Evolutionary conservation across 2,888 invertebrate species (phyloP), one percentile per base, ranked within the genome.

Genomic region (Parasteatoda lunata): DNA sequence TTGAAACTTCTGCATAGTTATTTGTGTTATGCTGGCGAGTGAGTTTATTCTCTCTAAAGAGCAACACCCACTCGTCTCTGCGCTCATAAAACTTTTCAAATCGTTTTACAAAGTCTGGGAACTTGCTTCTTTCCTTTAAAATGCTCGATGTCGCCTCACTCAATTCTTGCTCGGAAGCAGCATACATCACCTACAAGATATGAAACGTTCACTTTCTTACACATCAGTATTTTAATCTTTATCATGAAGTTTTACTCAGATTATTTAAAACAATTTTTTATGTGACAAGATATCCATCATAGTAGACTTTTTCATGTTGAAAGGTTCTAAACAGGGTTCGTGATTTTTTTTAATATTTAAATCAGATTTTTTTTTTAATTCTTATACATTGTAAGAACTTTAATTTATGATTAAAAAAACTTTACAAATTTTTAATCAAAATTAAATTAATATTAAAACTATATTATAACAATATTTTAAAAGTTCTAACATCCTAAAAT

Each of bases 131-230:
- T 15, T 66, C 47, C 13, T 47, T 45, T 3, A 59, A 9, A 7
- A 73, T n/a, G 45, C 15, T 54, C 8, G 15, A 6, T 52, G 30
- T 8, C 9, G 73, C 15, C 15, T 59, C 11, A 5, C 30, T 45
- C 6, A 73, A 45, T 54, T 52, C 5, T 9, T 3, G 30, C 7
- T 54, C 30, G 7, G 54, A 45, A 30, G 15, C 30, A 6, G 73
- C 52, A 52, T 73, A 54, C 73, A 54, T 73, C 11, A 73, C 73
- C 73, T 73, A 73, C 52, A 73, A 73, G 66, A 30, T n/a, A 66
- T 1, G 3, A 30, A 30, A 30, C 0, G 30, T 30, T 30, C 30
- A 30, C 30, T 30, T 30, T 30, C 30, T 30, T 30, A 30, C 30
- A 30, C 30, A 30, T 30, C 30, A 30, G 30, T 2, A 30, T 30